phyloP scores from a whole-genome alignment of 1,140 invertebrate species.

The Phymorhynchus buccinoides region DNA sequence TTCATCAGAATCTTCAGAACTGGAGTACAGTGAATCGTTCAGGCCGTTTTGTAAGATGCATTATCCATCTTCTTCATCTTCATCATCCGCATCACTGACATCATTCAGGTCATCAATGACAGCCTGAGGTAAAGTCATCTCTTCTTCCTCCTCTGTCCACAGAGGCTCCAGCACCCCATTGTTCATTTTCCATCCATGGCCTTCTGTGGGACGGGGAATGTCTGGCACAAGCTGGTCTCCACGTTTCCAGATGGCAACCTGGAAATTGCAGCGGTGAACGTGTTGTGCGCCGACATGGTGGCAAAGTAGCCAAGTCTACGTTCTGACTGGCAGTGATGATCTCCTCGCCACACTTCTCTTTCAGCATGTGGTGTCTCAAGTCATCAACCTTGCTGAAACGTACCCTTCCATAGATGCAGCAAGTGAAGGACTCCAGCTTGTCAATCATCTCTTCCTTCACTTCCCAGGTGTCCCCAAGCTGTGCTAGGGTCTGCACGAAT shows the following conservation, averaged over 20 bases:
- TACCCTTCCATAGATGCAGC: slow-evolving; percentile 14
- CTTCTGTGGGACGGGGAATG: background rate
- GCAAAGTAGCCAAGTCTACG: background rate
- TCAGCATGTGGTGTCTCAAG: no score
- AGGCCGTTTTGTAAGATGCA: no score
- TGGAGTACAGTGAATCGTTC: no score
- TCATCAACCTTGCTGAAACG: background rate
- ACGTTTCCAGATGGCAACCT: slow-evolving; percentile 6
- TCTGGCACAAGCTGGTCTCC: background rate
- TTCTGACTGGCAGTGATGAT: background rate
- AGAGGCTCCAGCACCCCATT: background rate
- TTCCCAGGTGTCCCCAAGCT: slow-evolving; percentile 15
- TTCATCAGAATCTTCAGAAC: no score
- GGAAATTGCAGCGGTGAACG: background rate
- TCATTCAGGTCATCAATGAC: no score
- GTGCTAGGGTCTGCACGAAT: background rate
- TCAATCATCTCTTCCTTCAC: background rate
- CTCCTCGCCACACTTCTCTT: no score
- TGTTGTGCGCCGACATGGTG: background rate
- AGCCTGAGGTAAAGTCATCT: background rate
- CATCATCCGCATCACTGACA: no score
- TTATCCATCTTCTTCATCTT: no score
- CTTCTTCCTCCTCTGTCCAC: background rate
- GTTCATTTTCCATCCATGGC: slow-evolving; percentile 1
- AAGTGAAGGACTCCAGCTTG: slow-evolving; percentile 24